Percentiles rank a stretch among this genome's conserved stretches.
phyloP scores from a whole-genome alignment of 2,797 vertebrate genomes.

The Mus caroli region DNA sequence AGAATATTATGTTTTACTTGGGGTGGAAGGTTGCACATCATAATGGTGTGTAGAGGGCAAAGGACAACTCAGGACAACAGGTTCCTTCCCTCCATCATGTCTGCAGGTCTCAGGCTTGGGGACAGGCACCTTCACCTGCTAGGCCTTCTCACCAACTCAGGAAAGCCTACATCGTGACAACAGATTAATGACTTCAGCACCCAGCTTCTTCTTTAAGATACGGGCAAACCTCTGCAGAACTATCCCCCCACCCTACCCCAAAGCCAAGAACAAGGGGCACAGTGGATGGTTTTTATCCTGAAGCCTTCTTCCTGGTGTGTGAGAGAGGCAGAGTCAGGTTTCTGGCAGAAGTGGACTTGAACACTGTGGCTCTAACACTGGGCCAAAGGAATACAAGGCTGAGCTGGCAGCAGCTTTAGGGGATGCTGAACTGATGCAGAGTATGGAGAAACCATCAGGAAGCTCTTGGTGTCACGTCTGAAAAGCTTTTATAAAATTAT shows the following conservation, averaged over 20 bases:
- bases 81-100: not conserved
- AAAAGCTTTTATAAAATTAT: conserved; percentile 49
- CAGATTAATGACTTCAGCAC: not conserved
- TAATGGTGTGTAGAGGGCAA: not conserved
- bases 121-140: not conserved
- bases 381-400: not conserved
- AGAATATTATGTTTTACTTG: not conserved
- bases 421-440: rapidly evolving
- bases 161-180: not conserved
- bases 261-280: not conserved
- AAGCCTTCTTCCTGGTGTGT: not conserved
- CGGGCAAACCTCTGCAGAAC: not conserved
- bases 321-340: not conserved
- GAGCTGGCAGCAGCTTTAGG: not conserved
- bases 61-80: not conserved
- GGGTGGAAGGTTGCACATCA: not conserved
- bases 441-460: not conserved
- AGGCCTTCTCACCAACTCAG: not conserved
- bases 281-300: not conserved
- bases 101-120: not conserved
- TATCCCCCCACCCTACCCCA: not conserved
- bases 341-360: not conserved
- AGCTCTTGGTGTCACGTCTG: not conserved
- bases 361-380: not conserved
- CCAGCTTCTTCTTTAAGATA: not conserved